Base-by-base conservation (phyloP, 2,113 vertebrate species). In the Gopherus evgoodei region DNA sequence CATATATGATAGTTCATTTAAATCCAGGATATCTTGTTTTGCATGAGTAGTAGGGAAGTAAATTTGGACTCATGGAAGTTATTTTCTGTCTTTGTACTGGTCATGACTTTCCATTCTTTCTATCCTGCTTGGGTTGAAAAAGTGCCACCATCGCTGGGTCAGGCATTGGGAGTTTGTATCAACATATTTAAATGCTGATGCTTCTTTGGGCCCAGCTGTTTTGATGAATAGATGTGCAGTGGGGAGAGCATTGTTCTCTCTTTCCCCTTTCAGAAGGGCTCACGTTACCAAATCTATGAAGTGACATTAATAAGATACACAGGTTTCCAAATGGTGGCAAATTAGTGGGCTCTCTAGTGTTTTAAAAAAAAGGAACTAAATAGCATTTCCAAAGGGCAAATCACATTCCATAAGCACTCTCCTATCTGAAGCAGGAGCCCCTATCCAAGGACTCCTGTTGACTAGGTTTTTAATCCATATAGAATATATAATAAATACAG, bases 391-490 rank as follows among this genome's bases (percentile, higher is more conserved):
- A 78, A 96, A 89, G 53, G 57, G 59, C 31, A 6, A 35, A 53
- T 31, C 5, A 29, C 62, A 42, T 27, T 83, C 62, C 75, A 2
- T 21, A 57, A 92, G 49, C 35, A n/a, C 47, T 85, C n/a, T 94
- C 14, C 31, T 78, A 53, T 83, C 42, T 47, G 82, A 80, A 72
- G 86, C 85, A 93, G 62, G 84, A 85, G 19, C 49, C 80, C 31
- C 83, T 50, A 84, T 42, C 25, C 56, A 94, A 83, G 65, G 57
- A 38, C 42, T 27, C 56, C 0, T 7, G 76, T 19, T 72, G 49
- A 89, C 80, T 85, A 38, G 42, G n/a, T 81, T 90, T 91, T 86
- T 91, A 90, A 86, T 86, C 44, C 81, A 31, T 78, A 53, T 83
- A 83, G 88, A 89, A 47, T 29, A 2, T 52, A 75, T 31, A 12